These are phyloP conservation scores for Sicus ferrugineus DNA, from an alignment of 2,888 invertebrate species.

Conservation along the genomic window DNA sequence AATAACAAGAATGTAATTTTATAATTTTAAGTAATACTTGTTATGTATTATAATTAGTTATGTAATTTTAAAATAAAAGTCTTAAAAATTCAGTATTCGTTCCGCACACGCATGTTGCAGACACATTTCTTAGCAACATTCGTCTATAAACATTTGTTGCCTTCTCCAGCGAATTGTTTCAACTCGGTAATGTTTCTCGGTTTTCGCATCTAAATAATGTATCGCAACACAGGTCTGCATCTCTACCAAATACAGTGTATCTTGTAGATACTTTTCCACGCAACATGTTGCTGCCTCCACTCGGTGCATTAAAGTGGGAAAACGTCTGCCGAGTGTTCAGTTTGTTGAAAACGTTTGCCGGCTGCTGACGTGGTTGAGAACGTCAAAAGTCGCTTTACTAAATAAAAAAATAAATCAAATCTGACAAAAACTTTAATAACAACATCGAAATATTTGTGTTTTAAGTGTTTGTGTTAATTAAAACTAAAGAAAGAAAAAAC, in stretches of 20 bases:
- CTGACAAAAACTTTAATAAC: background rate
- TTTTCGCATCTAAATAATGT: background rate
- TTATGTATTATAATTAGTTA: background rate
- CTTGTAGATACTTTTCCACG: background rate
- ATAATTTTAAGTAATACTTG: background rate
- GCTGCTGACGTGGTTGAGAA: conserved; percentile 18
- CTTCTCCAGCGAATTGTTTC: background rate
- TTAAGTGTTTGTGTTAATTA: background rate
- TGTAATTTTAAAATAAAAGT: background rate
- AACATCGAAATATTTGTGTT: background rate
- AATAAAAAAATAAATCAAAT: background rate
- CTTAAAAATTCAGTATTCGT: background rate
- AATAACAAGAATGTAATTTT: background rate
- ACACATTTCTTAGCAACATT: background rate
- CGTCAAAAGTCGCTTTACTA: background rate
- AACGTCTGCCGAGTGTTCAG: background rate
- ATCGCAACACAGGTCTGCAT: background rate
- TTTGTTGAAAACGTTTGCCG: conserved; percentile 31
- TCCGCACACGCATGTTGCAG: no score
- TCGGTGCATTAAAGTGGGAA: background rate
- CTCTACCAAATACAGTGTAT: background rate
- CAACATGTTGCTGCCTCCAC: background rate
- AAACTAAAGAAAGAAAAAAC: background rate
- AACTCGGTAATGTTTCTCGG: background rate
- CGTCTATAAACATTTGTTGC: background rate